Evolutionary conservation across 2,888 invertebrate genomes (phyloP).

Genomic region (Acanthosepion pharaonis): DNA sequence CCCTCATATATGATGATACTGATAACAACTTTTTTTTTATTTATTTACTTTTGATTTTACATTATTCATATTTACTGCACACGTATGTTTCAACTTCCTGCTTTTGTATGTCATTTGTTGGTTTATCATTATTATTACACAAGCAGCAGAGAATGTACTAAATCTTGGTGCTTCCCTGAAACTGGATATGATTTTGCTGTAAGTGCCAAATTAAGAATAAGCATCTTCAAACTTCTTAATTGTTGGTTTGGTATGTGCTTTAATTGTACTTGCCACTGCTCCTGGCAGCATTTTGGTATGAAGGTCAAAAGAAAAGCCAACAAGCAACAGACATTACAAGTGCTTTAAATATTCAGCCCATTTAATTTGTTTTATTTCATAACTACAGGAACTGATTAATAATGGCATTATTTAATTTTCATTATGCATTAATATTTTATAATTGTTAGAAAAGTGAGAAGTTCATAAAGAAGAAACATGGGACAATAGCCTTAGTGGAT

Average conservation of each 20-base stretch:
- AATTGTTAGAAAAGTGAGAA: not conserved
- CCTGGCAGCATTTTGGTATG: not conserved
- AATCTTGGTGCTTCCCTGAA: conserved; percentile 2
- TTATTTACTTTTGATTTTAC: not conserved
- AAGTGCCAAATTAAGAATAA: not conserved
- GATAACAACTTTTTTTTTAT: no score
- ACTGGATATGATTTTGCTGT: not conserved
- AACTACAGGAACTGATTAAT: not conserved
- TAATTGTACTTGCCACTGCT: not conserved
- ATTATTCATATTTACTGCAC: not conserved
- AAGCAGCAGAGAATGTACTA: not conserved
- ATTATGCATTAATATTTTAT: not conserved
- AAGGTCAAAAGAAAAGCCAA: not conserved
- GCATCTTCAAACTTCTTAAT: not conserved
- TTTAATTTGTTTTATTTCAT: not conserved
- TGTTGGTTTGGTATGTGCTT: not conserved
- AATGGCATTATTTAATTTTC: not conserved
- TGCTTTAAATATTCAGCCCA: not conserved
- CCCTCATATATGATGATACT: no score
- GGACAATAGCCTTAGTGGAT: no score
- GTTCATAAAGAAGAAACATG: not conserved
- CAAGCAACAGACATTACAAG: not conserved
- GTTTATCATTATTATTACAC: not conserved
- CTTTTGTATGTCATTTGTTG: not conserved
- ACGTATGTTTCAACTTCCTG: not conserved